Evolutionary conservation across 2,113 vertebrate species (phyloP).

Genomic region (Indri indri): DNA sequence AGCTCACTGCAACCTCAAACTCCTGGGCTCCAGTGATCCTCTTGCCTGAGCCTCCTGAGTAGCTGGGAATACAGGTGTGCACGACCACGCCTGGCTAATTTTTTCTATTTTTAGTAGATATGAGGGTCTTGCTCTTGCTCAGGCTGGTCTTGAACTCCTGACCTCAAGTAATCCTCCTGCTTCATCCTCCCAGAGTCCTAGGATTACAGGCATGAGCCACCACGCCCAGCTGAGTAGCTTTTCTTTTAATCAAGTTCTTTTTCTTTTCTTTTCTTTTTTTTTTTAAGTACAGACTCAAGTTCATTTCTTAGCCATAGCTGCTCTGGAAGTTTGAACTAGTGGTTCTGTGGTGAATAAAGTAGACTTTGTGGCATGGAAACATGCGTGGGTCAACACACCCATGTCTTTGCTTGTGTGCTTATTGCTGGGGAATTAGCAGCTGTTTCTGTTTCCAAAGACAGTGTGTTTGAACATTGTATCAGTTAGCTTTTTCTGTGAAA

Average conservation of each 20-base stretch:
- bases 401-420: background rate
- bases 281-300: background rate
- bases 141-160: too few species aligned
- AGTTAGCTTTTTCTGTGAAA: background rate
- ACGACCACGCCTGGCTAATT: too few species aligned
- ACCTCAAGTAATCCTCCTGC: too few species aligned
- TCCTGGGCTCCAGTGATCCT: too few species aligned
- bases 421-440: background rate
- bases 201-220: too few species aligned
- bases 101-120: too few species aligned
- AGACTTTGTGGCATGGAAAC: background rate
- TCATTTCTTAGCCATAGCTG: background rate
- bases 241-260: background rate
- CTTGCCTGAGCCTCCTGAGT: too few species aligned
- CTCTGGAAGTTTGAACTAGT: background rate
- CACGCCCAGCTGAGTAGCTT: too few species aligned
- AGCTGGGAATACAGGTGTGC: too few species aligned
- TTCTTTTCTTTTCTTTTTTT: background rate
- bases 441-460: background rate
- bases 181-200: too few species aligned
- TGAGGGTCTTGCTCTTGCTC: too few species aligned
- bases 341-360: background rate
- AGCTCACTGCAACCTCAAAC: too few species aligned
- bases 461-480: background rate
- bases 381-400: background rate